These are phyloP conservation scores for Astreopora myriophthalma DNA, from an alignment of 64 coral and sea anemone genomes.

Conservation along the genomic window DNA sequence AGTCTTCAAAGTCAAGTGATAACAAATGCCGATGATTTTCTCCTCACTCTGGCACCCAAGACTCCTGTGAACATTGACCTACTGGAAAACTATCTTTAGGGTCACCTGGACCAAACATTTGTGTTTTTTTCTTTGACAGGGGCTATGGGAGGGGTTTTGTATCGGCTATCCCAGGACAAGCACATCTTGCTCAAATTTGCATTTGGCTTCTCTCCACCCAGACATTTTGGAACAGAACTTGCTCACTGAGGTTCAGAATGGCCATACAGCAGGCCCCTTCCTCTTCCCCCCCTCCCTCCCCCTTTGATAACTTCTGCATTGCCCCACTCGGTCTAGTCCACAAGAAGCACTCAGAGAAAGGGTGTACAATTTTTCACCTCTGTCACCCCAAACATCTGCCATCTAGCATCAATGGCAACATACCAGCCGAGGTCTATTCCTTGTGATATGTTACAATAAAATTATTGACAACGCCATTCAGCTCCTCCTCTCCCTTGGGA, in stretches of 20 bases:
- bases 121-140: neutral
- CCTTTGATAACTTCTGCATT: neutral
- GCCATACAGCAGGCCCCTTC: constrained; percentile 22
- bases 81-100: neutral
- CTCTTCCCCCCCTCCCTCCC: neutral
- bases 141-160: neutral
- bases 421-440: neutral
- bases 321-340: constrained; percentile 16
- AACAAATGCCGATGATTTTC: neutral
- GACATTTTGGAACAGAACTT: neutral
- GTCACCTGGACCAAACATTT: neutral
- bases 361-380: constrained; percentile 37
- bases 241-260: neutral
- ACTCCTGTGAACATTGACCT: constrained; percentile 19
- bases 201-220: neutral
- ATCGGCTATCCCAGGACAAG: neutral
- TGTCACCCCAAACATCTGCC: neutral
- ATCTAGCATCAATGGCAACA: constrained; percentile 21
- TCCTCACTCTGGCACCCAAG: neutral
- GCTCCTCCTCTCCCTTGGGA: neutral
- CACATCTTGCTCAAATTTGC: neutral
- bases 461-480: neutral
- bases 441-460: neutral
- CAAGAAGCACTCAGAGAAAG: constrained; percentile 34
- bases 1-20: constrained; percentile 4